These are phyloP conservation scores for Scaptomyza montana DNA, from an alignment of 1,140 invertebrate species.

Conservation along the genomic window DNA sequence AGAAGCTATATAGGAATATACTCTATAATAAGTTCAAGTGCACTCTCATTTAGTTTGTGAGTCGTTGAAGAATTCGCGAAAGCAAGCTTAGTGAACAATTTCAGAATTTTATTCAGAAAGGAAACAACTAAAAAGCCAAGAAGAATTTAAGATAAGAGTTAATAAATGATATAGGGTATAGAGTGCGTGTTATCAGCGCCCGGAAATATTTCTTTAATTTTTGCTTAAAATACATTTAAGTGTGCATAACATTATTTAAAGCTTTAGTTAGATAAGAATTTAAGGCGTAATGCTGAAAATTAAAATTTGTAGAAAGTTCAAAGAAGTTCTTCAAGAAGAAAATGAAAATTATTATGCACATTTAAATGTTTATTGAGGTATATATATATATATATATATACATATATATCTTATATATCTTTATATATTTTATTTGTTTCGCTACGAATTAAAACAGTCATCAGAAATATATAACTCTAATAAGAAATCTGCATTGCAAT, in stretches of 20 bases:
- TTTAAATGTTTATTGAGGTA: constrained; percentile 33
- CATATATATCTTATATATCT: not conserved
- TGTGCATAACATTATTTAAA: constrained; percentile 22
- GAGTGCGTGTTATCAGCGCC: not conserved
- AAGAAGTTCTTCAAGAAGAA: not conserved
- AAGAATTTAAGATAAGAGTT: constrained; percentile 8
- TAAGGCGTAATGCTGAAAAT: not conserved
- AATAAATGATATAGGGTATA: constrained; percentile 2
- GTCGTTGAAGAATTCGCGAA: constrained; percentile 4
- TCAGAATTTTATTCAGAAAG: not conserved
- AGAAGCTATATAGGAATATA: constrained; percentile 18
- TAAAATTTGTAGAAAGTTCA: not conserved
- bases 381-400: constrained; percentile 1
- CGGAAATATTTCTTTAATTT: not conserved
- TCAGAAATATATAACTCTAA: not conserved
- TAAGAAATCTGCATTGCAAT: constrained; percentile 10
- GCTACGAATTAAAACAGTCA: constrained; percentile 1
- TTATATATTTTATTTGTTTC: not conserved
- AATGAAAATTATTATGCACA: constrained; percentile 15
- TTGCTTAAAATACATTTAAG: constrained; percentile 17
- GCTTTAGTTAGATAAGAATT: constrained; percentile 1
- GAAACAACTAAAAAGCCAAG: constrained; percentile 1
- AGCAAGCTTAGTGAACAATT: constrained; percentile 9
- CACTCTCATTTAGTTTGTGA: constrained; percentile 2
- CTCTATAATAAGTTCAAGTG: constrained; percentile 28